Conservation (phyloP, 2,888 invertebrate genomes). For the Hirudinaria manillensis region DNA sequence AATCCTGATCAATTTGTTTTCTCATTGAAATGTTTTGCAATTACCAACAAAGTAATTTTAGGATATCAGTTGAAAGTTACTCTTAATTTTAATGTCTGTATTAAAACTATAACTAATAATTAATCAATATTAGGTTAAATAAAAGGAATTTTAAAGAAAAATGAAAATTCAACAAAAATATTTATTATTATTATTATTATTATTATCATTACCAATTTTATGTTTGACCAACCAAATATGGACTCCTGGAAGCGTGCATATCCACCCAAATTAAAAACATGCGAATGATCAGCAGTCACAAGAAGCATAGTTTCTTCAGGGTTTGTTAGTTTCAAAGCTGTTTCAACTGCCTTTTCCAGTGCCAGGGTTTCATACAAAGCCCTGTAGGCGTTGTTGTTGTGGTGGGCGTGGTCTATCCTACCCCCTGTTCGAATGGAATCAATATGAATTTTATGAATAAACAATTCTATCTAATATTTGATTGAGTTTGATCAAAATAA, state of each 20-base stretch:
- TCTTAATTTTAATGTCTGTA: too few relatives aligned
- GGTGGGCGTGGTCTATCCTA: conserved; percentile 55
- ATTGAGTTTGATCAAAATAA: background rate
- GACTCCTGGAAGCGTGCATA: conserved; percentile 47
- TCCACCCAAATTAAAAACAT: conserved; percentile 50
- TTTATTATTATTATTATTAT: background rate
- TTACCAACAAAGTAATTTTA: too few relatives aligned
- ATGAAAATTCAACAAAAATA: background rate
- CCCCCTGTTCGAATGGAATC: conserved; percentile 42
- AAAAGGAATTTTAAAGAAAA: too few relatives aligned
- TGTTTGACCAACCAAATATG: conserved; percentile 45
- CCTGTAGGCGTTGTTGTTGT: conserved; percentile 59
- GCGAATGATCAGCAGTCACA: conserved; percentile 57
- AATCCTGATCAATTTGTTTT: background rate
- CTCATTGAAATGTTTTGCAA: too few relatives aligned
- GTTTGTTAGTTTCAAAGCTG: conserved; percentile 59
- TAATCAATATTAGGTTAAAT: too few relatives aligned
- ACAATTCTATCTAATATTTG: background rate
- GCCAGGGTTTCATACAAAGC: conserved; percentile 75
- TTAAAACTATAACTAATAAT: too few relatives aligned
- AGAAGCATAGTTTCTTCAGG: conserved; percentile 71
- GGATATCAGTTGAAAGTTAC: too few relatives aligned
- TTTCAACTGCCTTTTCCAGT: conserved; percentile 67
- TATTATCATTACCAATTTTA: background rate
- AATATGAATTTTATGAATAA: background rate